A percentile compares a stretch with the other conserved stretches of the same genome.
Conservation (phyloP, 2,888 invertebrate genomes). For the Leptinotarsa juncta region DNA sequence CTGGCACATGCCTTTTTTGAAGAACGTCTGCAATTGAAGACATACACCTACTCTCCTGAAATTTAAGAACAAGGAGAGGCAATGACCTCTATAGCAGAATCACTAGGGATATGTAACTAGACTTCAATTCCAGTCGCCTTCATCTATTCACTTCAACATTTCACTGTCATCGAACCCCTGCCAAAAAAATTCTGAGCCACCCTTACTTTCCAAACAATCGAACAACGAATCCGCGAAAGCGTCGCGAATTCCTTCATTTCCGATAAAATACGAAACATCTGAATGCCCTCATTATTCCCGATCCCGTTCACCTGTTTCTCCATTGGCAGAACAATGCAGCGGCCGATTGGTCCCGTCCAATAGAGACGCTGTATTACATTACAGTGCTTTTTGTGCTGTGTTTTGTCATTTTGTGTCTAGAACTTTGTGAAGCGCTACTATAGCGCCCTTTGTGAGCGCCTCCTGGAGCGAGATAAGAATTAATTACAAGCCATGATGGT, state of each 20-base stretch:
- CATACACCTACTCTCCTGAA: no score
- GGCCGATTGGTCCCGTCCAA: conserved; percentile 64
- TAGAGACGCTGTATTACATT: conserved; percentile 64
- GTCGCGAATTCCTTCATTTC: conserved; percentile 30
- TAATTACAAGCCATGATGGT: conserved; percentile 66
- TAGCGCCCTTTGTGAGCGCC: conserved; percentile 62
- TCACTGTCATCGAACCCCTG: not conserved
- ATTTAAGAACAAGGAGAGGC: no score
- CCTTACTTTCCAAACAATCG: conserved; percentile 2
- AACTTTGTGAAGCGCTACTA: conserved; percentile 64
- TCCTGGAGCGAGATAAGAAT: conserved; percentile 68
- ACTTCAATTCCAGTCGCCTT: no score
- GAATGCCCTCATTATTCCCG: conserved; percentile 39
- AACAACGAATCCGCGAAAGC: conserved; percentile 4
- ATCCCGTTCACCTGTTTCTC: conserved; percentile 60
- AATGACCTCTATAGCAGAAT: no score
- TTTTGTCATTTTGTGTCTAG: conserved; percentile 66
- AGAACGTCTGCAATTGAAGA: no score
- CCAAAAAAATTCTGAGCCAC: not conserved
- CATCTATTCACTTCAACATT: no score
- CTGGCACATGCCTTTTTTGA: no score
- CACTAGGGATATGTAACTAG: no score
- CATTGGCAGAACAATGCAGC: conserved; percentile 63
- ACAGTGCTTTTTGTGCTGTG: conserved; percentile 65
- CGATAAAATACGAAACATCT: conserved; percentile 36